Percentiles rank a stretch among this genome's conserved stretches.
Evolutionary conservation across 2,888 invertebrate species (phyloP).

Genomic region (Cartodere bifasciata): DNA sequence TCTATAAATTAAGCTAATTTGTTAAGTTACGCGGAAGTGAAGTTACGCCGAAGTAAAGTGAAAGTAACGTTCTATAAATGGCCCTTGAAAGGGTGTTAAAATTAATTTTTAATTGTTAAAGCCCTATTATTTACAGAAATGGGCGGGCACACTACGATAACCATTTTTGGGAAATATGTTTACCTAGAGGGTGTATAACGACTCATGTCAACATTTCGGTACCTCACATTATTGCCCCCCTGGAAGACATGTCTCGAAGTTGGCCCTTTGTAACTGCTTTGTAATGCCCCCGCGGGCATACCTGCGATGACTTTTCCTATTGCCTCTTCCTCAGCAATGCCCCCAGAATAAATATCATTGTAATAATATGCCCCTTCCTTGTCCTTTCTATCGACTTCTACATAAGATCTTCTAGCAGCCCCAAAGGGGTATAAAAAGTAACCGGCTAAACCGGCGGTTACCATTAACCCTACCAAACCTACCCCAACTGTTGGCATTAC

Average conservation of each 20-base stretch:
- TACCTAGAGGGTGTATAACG: no score
- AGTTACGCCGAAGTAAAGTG: no score
- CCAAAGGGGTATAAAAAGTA: constrained; percentile 66
- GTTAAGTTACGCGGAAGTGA: no score
- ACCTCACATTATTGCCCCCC: no score
- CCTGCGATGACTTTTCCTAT: constrained; percentile 63
- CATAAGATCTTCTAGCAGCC: constrained; percentile 50
- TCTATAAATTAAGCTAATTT: no score
- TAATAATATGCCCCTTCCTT: constrained; percentile 46
- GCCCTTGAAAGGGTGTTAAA: no score
- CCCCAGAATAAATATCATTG: constrained; percentile 56
- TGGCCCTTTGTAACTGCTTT: constrained; percentile 19
- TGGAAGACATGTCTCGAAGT: constrained; percentile 23
- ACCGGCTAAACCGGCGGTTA: constrained; percentile 62
- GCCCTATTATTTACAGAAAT: no score
- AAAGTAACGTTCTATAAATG: no score
- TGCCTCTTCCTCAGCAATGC: constrained; percentile 65
- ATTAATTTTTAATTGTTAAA: no score
- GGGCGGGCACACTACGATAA: no score
- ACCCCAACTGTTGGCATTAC: constrained; percentile 73
- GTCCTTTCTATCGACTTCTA: constrained; percentile 51
- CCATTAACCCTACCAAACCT: constrained; percentile 59
- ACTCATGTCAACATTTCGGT: no score
- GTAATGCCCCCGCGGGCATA: constrained; percentile 23
- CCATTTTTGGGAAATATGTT: no score